Conservation (phyloP, 30 jellyfish, hydroid and myxozoan species). For the Chrysaora quinquecirrha region DNA sequence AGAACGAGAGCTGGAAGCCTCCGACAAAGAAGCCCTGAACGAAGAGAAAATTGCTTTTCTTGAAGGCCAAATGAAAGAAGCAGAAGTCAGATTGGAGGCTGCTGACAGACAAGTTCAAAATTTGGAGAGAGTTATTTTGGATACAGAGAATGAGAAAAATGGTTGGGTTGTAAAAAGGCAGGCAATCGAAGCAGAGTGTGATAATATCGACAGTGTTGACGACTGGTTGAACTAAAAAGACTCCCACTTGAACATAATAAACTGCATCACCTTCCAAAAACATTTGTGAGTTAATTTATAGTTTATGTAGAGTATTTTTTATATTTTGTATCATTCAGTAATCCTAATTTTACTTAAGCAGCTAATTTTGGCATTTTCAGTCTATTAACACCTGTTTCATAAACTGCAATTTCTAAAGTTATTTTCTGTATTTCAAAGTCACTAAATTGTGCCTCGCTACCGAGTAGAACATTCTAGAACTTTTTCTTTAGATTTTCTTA, state of each 20-base stretch:
- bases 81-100: constrained; percentile 89
- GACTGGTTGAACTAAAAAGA: constrained; percentile 25
- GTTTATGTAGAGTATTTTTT: background rate
- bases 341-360: no score
- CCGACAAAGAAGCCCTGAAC: constrained; percentile 76
- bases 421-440: no score
- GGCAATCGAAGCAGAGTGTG: constrained; percentile 79
- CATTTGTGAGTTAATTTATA: background rate
- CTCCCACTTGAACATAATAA: background rate
- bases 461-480: no score
- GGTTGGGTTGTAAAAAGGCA: constrained; percentile 70
- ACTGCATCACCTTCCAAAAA: background rate
- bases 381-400: no score
- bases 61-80: constrained; percentile 86
- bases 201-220: constrained; percentile 64
- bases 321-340: background rate
- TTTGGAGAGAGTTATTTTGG: constrained; percentile 75
- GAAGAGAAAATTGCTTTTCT: constrained; percentile 84
- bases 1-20: constrained; percentile 80
- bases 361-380: no score
- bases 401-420: no score
- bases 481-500: no score
- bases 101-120: constrained; percentile 81
- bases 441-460: no score
- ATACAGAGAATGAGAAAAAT: constrained; percentile 70